Percentiles rank a stretch among this genome's conserved stretches.
Conservation (phyloP, 2,888 invertebrate species). For the Drosophila conformis region DNA sequence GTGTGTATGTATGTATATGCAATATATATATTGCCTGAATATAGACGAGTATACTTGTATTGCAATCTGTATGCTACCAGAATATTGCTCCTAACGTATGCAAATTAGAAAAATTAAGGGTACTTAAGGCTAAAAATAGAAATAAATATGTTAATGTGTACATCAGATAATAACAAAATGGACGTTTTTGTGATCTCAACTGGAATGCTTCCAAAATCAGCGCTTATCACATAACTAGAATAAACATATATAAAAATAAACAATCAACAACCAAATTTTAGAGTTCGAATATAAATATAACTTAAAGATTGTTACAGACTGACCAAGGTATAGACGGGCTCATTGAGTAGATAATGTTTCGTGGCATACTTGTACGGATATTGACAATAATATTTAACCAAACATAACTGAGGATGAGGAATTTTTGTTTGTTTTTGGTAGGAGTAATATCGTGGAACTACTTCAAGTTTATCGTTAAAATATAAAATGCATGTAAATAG, state of each 20-base stretch:
- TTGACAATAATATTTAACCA: neutral
- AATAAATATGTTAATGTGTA: neutral
- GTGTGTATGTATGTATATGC: constrained; percentile 15
- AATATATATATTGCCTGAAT: constrained; percentile 20
- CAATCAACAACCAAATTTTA: neutral
- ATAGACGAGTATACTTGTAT: constrained; percentile 14
- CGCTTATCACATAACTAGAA: neutral
- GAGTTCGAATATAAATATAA: neutral
- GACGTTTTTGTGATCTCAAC: constrained; percentile 22
- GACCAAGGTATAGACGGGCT: constrained; percentile 1
- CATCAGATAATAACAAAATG: constrained; percentile 19
- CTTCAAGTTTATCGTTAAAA: neutral
- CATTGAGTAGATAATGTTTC: neutral
- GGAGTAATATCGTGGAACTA: neutral
- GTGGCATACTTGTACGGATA: neutral
- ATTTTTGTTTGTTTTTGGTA: neutral
- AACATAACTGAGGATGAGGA: neutral
- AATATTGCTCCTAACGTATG: constrained; percentile 19
- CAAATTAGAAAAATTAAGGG: neutral
- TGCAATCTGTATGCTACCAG: constrained; percentile 15
- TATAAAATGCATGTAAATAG: constrained; percentile 28
- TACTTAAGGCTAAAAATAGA: constrained; percentile 2
- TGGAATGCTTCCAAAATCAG: constrained; percentile 17
- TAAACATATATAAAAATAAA: neutral
- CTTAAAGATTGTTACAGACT: neutral